Evolutionary conservation across 1,140 invertebrate species (phyloP).

Genomic region (Hypothenemus hampei): DNA sequence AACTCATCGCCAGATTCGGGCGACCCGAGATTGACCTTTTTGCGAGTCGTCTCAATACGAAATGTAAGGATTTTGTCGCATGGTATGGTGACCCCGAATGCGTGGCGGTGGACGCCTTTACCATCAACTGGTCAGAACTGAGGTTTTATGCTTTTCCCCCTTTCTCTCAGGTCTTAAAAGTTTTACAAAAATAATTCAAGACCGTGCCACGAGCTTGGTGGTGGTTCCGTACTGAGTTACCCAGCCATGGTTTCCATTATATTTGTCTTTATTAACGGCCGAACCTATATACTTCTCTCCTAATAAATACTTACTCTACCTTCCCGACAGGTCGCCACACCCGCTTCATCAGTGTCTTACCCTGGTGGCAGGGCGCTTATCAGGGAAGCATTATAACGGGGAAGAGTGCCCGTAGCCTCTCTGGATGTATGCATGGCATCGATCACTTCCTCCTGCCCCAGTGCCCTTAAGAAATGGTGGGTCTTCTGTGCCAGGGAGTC

Average conservation of each 20-base stretch:
- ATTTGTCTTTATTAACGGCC: background rate
- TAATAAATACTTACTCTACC: constrained; percentile 5
- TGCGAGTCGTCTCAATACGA: constrained; percentile 25
- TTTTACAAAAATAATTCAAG: constrained; percentile 2
- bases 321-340: background rate
- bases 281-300: constrained; percentile 1
- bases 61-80: constrained; percentile 7
- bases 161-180: background rate
- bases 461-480: constrained; percentile 10
- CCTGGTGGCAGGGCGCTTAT: constrained; percentile 34
- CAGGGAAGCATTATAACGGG: constrained; percentile 15
- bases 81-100: constrained; percentile 3
- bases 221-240: constrained; percentile 7
- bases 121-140: constrained; percentile 4
- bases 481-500: constrained; percentile 1
- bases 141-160: constrained; percentile 4
- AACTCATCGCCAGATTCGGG: constrained; percentile 20
- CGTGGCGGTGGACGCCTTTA: background rate
- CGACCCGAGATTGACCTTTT: constrained; percentile 32
- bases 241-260: constrained; percentile 4
- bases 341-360: constrained; percentile 13
- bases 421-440: constrained; percentile 9
- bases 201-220: constrained; percentile 3
- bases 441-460: background rate
- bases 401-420: background rate